A percentile compares a stretch with the other conserved stretches of the same genome.
Conservation (phyloP, 2,888 invertebrate genomes). For the Dioctria linearis region DNA sequence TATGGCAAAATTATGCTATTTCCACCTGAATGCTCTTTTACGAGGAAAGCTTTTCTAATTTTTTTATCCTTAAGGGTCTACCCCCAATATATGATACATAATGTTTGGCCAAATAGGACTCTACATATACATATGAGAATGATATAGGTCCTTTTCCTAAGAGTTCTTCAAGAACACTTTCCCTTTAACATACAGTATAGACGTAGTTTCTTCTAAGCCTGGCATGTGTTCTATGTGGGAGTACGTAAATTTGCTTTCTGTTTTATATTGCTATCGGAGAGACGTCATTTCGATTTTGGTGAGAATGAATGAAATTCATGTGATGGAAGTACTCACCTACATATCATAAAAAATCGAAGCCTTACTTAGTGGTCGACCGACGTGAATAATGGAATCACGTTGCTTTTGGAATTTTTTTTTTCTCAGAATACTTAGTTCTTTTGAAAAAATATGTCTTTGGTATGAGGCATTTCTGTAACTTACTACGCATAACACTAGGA, state of each 20-base stretch:
- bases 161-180: too few relatives aligned
- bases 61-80: background rate
- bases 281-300: background rate
- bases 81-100: background rate
- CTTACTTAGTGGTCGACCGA: background rate
- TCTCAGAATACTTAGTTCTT: too few relatives aligned
- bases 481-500: too few relatives aligned
- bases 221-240: background rate
- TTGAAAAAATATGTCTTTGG: too few relatives aligned
- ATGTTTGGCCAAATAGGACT: background rate
- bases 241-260: background rate
- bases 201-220: background rate
- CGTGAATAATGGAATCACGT: too few relatives aligned
- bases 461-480: too few relatives aligned
- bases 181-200: background rate
- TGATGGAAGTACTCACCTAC: background rate
- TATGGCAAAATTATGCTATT: conserved; percentile 23
- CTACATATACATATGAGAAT: background rate
- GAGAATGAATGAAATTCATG: background rate
- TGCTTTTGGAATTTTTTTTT: too few relatives aligned
- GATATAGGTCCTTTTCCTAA: background rate
- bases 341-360: conserved; percentile 9
- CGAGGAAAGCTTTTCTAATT: background rate
- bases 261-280: background rate
- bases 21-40: conserved; percentile 11